Evolutionary conservation across 1,140 invertebrate species (phyloP), one percentile per base, ranked within the genome.

Genomic region (Nixonia krombeini): DNA sequence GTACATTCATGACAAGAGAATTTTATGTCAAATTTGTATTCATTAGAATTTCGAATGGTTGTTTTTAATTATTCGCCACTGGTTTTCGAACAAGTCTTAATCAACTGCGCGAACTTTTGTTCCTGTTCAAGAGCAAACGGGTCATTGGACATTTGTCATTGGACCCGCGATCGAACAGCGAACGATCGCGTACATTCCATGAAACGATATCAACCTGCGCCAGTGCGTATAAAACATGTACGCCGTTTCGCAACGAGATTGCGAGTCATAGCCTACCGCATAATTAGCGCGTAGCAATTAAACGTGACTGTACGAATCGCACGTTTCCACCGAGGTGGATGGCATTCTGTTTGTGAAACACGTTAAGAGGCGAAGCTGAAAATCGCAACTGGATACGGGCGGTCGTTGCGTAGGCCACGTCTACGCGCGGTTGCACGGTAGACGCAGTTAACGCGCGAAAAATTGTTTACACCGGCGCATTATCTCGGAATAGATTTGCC

Each of bases 251-350:
- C 12, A 37, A 13, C 35, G 12, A 26, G n/a, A n/a, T n/a, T n/a
- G 1, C 35, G 35, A 37, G 29, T 31, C 29, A 31, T 31, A 31
- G 29, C 29, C 29, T 16, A 37, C 35, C 7, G 12, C 35, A 15
- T 37, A 37, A 37, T 37, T 37, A 15, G 3, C 35, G 9, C 35
- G 35, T 16, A 2, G 35, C 12, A 15, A 37, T 37, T 37, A 15
- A 37, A 37, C 12, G 35, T 9, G 35, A 37, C 35, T 37, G 15
- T 1, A 37, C 17, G 17, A 37, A 37, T 37, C 35, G 35, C 35
- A n/a, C 35, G 5, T 37, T 12, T 4, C 12, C n/a, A n/a, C 12
- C 7, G 9, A 31, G 2, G 29, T 31, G 29, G 29, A 31, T 31
- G 29, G 9, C 29, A 31, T 31, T 31, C 12, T 10, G 29, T 31